Evolutionary conservation across 2,797 vertebrate genomes (phyloP), one percentile per base, ranked within the genome.

Genomic region (Sternotherus odoratus): DNA sequence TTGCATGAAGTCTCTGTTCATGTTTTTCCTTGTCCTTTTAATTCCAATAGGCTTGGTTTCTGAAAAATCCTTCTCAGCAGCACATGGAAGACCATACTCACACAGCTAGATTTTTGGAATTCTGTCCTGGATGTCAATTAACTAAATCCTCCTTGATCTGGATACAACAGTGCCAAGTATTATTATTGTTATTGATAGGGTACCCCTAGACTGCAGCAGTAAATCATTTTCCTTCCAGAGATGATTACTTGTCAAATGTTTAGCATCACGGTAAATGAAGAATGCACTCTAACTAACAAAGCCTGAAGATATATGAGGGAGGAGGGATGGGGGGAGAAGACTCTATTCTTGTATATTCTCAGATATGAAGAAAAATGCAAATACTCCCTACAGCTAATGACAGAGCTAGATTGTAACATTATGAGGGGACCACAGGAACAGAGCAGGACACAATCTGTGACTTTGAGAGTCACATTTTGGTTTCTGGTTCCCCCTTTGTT

Each of bases 211-310:
- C 46, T 85, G 86, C 50, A 79, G 79, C 56, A 87, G 95, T 88
- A 96, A 96, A 96, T 94, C 83, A 92, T 75, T 87, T 77, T 89
- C 51, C 72, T 91, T 48, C 53, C 72, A 89, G 77, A 96, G 84
- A 78, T 84, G 82, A 94, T 92, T 94, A 94, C n/a, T 93, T 91
- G 79, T 94, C 92, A 95, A 89, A 94, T 88, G 83, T 89, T 94
- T 92, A 93, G 88, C 88, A 93, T 82, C 53, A 66, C 33, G 57
- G 36, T 85, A 90, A 90, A 95, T 93, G 82, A 97, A 36, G 57
- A 91, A 96, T 87, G 90, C n/a, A 93, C 50, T 91, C 57, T 93
- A 87, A 96, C 89, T 91, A 95, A 91, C 51, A 88, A 89, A 95
- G 89, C 57, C 81, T 87, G 90, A 94, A 95, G 77, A 15, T 50